Evolutionary conservation across 1,140 invertebrate species (phyloP), one percentile per base, ranked within the genome.

Genomic region (Zaprionus ornatus): DNA sequence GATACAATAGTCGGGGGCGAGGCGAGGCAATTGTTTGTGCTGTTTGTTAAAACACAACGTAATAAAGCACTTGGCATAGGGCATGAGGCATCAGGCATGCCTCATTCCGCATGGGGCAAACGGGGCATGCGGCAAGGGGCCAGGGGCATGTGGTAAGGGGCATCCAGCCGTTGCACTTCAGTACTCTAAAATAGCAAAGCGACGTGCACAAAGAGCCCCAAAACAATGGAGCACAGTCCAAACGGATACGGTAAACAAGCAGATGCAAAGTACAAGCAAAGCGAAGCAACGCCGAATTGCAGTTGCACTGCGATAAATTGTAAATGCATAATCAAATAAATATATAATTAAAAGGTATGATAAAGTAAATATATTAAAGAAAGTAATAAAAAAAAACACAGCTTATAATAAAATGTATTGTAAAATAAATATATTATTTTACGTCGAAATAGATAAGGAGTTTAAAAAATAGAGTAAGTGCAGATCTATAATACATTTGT

Each of bases 21-120:
- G 73, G 71, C 79, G 80, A 54, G 69, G 63, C 84, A 87, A 87
- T 88, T 87, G 85, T 87, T 77, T 75, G 76, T 69, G 64, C 84
- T 87, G 84, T 87, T 88, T 72, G 80, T 77, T 74, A 83, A 83
- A 87, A 87, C 72, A 86, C 63, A 87, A 74, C 56, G 77, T 74
- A 74, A 80, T 87, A 88, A 80, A 88, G 63, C 82, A 87, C 73
- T 83, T 66, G 68, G 68, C 45, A 35, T 54, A 15, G 50, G 25
- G 40, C 35, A 57, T 17, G 6, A 0, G 40, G 40, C 19, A 50
- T 2, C 3, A 21, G 45, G 45, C 45, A 48, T 4, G 7, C 17
- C 17, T 6, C n/a, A 19, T 17, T 19, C n/a, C n/a, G 12, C 12
- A n/a, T 12, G 45, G 1, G 10, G 45, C 12, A 23, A 9, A 10